Conservation (phyloP, 64 coral and sea anemone genomes). For the Porites lutea region DNA sequence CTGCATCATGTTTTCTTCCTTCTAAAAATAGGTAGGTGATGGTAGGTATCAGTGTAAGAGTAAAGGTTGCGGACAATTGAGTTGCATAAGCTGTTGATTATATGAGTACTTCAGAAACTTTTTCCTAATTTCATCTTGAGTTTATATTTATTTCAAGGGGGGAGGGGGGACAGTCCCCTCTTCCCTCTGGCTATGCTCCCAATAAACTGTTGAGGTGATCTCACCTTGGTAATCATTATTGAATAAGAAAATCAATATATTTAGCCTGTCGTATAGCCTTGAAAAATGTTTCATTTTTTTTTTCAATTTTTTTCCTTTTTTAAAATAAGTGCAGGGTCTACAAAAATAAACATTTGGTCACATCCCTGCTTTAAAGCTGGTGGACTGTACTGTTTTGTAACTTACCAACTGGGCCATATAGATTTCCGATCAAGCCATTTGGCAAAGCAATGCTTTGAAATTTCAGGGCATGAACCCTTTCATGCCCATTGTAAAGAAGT, state of each 20-base stretch:
- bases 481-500: too few species aligned
- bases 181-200: too few species aligned
- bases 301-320: not conserved
- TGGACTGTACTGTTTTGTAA: too few species aligned
- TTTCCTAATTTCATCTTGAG: not conserved
- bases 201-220: too few species aligned
- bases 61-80: slow-evolving; percentile 64
- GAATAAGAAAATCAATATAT: too few species aligned
- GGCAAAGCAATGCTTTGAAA: too few species aligned
- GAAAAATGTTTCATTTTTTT: not conserved
- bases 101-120: slow-evolving; percentile 51
- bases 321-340: slow-evolving; percentile 15
- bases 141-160: not conserved
- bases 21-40: not conserved
- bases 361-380: slow-evolving; percentile 20
- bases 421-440: too few species aligned
- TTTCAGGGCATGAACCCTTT: too few species aligned
- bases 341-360: slow-evolving; percentile 28
- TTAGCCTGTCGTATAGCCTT: too few species aligned
- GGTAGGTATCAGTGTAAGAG: slow-evolving; percentile 66
- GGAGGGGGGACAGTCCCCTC: too few species aligned
- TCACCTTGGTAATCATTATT: too few species aligned
- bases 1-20: not conserved
- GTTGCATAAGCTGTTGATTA: slow-evolving; percentile 65
- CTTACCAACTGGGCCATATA: too few species aligned